phyloP scores from a whole-genome alignment of 1,140 invertebrate genomes.

The Episyrphus balteatus region DNA sequence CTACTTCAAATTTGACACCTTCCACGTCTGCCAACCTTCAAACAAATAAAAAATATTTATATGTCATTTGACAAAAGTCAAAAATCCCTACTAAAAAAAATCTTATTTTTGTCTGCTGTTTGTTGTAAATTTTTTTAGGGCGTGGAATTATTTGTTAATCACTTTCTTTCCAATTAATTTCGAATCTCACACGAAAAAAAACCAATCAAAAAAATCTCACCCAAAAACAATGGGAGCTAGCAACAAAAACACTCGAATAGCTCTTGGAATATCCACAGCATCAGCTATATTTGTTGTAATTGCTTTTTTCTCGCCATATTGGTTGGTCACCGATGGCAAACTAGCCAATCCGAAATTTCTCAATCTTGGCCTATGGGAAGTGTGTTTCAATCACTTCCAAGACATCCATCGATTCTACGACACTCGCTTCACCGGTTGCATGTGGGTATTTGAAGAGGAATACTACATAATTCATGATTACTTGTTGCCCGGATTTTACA shows the following conservation, averaged over 20 bases:
- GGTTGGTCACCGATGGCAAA: constrained; percentile 79
- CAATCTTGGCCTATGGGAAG: constrained; percentile 83
- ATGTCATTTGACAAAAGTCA: too few species aligned
- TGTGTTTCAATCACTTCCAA: constrained; percentile 76
- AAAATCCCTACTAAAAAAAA: too few species aligned
- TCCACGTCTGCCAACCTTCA: too few species aligned
- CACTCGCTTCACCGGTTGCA: constrained; percentile 65
- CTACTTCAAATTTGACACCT: too few species aligned
- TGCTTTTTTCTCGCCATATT: constrained; percentile 84
- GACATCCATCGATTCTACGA: constrained; percentile 74
- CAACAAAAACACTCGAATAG: constrained; percentile 57
- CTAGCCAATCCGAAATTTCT: constrained; percentile 67
- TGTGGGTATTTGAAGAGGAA: constrained; percentile 90
- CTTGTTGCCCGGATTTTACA: constrained; percentile 77
- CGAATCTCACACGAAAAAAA: too few species aligned
- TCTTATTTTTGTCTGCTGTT: too few species aligned
- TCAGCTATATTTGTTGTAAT: constrained; percentile 69
- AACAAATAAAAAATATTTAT: too few species aligned
- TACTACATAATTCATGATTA: constrained; percentile 81
- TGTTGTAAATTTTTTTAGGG: too few species aligned
- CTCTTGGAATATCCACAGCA: constrained; percentile 51
- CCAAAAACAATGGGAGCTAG: constrained; percentile 39
- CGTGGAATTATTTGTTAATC: too few species aligned
- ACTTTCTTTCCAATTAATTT: background rate
- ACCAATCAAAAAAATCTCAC: too few species aligned